Percentiles rank a stretch among this genome's conserved stretches.
Evolutionary conservation across 1,140 invertebrate genomes (phyloP).

Genomic region (Nebria ingens): DNA sequence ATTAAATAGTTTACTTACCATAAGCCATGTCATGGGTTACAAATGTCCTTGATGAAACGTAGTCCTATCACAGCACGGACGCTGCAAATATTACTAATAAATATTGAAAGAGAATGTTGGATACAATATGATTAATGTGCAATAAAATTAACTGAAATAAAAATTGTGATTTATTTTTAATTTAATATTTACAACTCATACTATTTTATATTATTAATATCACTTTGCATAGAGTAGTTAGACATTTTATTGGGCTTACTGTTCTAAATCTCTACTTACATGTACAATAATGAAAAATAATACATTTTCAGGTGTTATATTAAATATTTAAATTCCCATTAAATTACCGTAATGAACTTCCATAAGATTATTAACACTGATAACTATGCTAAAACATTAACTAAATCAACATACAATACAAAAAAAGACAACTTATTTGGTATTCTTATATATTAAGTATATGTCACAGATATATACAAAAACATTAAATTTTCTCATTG

Average conservation of each 20-base stretch:
- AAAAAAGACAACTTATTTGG: conserved; percentile 4
- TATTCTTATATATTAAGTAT: conserved; percentile 8
- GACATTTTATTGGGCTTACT: conserved; percentile 8
- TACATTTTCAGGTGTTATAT: conserved; percentile 4
- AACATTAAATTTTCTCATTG: background rate
- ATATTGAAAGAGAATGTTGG: background rate
- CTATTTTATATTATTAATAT: conserved; percentile 11
- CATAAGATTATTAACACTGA: conserved; percentile 6
- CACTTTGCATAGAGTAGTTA: conserved; percentile 10
- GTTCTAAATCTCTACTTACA: conserved; percentile 8
- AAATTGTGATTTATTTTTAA: conserved; percentile 8
- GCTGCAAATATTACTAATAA: too few relatives aligned
- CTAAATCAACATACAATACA: background rate
- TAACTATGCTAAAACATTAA: conserved; percentile 2
- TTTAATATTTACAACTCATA: conserved; percentile 2
- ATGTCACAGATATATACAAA: background rate
- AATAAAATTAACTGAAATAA: conserved; percentile 6
- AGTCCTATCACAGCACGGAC: background rate
- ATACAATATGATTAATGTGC: background rate
- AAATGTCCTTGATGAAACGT: background rate
- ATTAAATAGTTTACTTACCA: conserved; percentile 6
- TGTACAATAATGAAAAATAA: conserved; percentile 8
- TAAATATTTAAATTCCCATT: background rate
- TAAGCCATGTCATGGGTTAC: background rate
- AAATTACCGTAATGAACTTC: background rate